phyloP scores from a whole-genome alignment of 2,888 invertebrate species.

The Trachelus tabidus region DNA sequence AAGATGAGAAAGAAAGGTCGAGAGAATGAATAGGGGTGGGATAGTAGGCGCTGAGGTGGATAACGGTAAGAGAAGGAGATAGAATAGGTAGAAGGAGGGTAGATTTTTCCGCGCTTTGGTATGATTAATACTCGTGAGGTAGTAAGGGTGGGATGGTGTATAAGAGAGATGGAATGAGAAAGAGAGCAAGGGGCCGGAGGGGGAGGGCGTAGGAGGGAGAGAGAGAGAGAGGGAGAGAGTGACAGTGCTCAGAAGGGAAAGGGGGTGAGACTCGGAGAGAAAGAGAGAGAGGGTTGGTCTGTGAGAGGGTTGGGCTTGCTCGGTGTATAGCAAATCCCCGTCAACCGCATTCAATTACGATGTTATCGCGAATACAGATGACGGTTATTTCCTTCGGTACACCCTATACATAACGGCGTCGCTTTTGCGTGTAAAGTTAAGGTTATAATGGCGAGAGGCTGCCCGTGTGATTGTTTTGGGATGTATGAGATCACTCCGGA shows the following conservation, averaged over 20 bases:
- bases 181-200: conserved; percentile 9
- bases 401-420: conserved; percentile 55
- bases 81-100: conserved; percentile 31
- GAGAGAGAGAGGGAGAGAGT: conserved; percentile 20
- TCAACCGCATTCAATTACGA: conserved; percentile 67
- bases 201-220: conserved; percentile 9
- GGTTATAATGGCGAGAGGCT: conserved; percentile 50
- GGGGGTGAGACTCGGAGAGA: conserved; percentile 25
- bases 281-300: conserved; percentile 19
- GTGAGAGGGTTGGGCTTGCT: conserved; percentile 15
- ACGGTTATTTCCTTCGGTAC: conserved; percentile 67
- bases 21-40: background rate
- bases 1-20: conserved; percentile 2
- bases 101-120: conserved; percentile 60
- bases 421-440: conserved; percentile 47
- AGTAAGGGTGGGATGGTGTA: conserved; percentile 26
- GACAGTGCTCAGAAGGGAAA: background rate
- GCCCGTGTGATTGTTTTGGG: conserved; percentile 64
- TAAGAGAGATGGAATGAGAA: conserved; percentile 15
- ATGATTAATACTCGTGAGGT: conserved; percentile 58
- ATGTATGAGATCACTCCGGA: conserved; percentile 53
- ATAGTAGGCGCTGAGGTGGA: too few species aligned
- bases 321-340: conserved; percentile 60
- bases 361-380: conserved; percentile 67
- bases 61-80: too few species aligned